A percentile compares a stretch with the other conserved stretches of the same genome.
Evolutionary conservation across 1,140 invertebrate species (phyloP).

Genomic region (fruit fly (Drosophila melanogaster)): Release_6_plus_ISO1_MT NT_037436.4:9823001-9823500

Average conservation of each 20-base stretch:
- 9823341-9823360: background rate
- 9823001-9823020: slow-evolving; percentile 36
- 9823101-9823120: slow-evolving; percentile 21
- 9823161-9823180: too few relatives aligned
- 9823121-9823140: slow-evolving; percentile 13
- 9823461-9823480: background rate
- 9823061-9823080: slow-evolving; percentile 2
- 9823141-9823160: background rate
- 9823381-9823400: background rate
- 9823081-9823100: slow-evolving; percentile 4
- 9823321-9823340: background rate
- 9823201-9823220: background rate
- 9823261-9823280: too few relatives aligned
- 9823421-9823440: background rate
- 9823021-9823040: slow-evolving; percentile 31
- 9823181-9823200: background rate
- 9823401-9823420: background rate
- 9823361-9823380: background rate
- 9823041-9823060: slow-evolving; percentile 20
- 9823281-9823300: too few relatives aligned
- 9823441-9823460: background rate
- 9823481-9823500: slow-evolving; percentile 27
- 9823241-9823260: too few relatives aligned
- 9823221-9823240: background rate
- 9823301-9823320: too few relatives aligned